These are phyloP conservation scores for Acipenser oxyrinchus DNA, from an alignment of 2,797 vertebrate genomes.

Conservation along the genomic window DNA sequence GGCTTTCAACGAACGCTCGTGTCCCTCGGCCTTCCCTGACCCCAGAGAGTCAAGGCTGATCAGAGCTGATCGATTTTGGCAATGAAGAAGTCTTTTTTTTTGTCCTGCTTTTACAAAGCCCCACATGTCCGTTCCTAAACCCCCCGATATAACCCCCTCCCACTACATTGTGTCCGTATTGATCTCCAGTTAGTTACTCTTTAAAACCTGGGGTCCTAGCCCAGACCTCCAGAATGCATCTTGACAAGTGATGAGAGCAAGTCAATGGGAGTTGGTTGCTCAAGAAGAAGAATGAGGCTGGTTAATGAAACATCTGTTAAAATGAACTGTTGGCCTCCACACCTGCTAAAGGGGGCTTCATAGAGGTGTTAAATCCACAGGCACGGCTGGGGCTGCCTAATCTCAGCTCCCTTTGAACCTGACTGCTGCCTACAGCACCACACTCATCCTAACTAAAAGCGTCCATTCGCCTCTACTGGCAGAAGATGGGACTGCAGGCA, in stretches of 20 bases:
- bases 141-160: constrained; percentile 21
- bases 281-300: constrained; percentile 54
- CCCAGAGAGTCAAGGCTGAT: constrained; percentile 58
- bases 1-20: constrained; percentile 17
- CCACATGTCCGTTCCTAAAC: constrained; percentile 39
- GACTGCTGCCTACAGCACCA: too few species aligned
- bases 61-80: constrained; percentile 67
- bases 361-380: constrained; percentile 12
- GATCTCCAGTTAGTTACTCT: constrained; percentile 56
- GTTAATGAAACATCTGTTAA: constrained; percentile 62
- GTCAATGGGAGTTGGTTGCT: constrained; percentile 50
- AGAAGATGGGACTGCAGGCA: too few species aligned
- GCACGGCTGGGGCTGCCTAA: constrained; percentile 3
- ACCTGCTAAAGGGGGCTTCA: constrained; percentile 49
- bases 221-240: constrained; percentile 46
- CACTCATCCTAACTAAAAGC: too few species aligned
- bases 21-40: constrained; percentile 29
- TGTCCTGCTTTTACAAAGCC: constrained; percentile 59
- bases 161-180: constrained; percentile 66
- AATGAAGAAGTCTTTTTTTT: constrained; percentile 67
- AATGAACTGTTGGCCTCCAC: constrained; percentile 36
- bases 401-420: too few species aligned
- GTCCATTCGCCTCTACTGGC: too few species aligned
- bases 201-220: constrained; percentile 60
- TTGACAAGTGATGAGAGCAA: constrained; percentile 59